These are phyloP conservation scores for Caerostris darwini DNA, from an alignment of 1,140 invertebrate genomes.

Conservation along the genomic window DNA sequence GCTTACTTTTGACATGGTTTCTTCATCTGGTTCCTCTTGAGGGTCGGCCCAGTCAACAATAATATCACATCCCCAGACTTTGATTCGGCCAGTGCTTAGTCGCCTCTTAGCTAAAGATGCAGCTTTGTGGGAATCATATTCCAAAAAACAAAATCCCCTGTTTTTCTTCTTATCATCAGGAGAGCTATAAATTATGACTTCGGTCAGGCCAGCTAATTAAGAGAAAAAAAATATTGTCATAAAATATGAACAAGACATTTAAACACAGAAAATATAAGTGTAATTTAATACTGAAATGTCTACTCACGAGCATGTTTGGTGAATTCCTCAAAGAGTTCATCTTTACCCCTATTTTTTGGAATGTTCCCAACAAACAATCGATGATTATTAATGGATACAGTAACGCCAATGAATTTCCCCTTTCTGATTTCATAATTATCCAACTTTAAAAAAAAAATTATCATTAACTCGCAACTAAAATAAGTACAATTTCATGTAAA, in stretches of 20 bases:
- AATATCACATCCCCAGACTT: constrained; percentile 99
- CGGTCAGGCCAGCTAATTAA: constrained; percentile 94
- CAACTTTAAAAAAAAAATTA: constrained; percentile 48
- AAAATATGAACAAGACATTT: background rate
- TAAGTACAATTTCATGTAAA: background rate
- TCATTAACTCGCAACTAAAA: background rate
- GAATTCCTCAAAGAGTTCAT: constrained; percentile 99
- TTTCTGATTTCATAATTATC: constrained; percentile 96
- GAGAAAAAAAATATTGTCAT: constrained; percentile 81
- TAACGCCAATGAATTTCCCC: constrained; percentile 99
- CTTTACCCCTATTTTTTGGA: constrained; percentile 99
- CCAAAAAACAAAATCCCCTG: constrained; percentile 99
- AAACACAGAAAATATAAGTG: background rate
- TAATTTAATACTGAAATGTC: background rate
- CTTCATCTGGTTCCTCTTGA: constrained; percentile 98
- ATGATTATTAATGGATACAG: constrained; percentile 99
- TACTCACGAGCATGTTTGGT: constrained; percentile 99
- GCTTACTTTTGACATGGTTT: constrained; percentile 98
- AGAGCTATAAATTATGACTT: constrained; percentile 99
- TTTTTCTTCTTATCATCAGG: constrained; percentile 99
- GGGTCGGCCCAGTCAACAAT: constrained; percentile 99
- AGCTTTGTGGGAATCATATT: constrained; percentile 99
- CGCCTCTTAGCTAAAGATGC: constrained; percentile 98
- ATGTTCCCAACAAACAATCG: constrained; percentile 99
- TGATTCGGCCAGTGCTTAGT: constrained; percentile 94